These are phyloP conservation scores for Dysidea cf. avara DNA, from an alignment of 37 sponge, comb jelly and placozoan species.

Conservation along the genomic window DNA sequence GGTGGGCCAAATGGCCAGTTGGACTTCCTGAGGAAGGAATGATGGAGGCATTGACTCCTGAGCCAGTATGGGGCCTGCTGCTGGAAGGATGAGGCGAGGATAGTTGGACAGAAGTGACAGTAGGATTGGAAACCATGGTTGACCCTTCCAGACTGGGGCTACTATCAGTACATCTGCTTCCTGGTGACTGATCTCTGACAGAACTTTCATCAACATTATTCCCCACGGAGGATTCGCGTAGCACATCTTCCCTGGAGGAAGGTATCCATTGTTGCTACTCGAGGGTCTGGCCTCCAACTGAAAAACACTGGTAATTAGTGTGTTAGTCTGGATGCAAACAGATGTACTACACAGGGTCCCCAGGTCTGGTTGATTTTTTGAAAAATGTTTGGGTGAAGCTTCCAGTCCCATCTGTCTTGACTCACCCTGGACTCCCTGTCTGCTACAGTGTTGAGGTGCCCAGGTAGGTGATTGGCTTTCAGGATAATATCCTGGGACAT, in stretches of 20 bases:
- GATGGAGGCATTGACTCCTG: background rate
- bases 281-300: constrained; percentile 29
- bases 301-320: background rate
- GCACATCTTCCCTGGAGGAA: background rate
- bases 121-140: constrained; percentile 17
- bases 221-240: constrained; percentile 9
- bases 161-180: background rate
- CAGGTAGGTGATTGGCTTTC: constrained; percentile 10
- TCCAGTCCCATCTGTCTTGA: constrained; percentile 22
- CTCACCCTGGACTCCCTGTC: constrained; percentile 8
- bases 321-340: constrained; percentile 28
- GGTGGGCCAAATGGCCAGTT: constrained; percentile 21
- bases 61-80: background rate
- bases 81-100: constrained; percentile 6
- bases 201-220: background rate
- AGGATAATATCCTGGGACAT: background rate
- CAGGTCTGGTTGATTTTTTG: background rate
- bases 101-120: background rate
- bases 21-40: constrained; percentile 13
- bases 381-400: background rate
- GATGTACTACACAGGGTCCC: background rate
- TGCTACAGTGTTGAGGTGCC: constrained; percentile 5
- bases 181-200: background rate
- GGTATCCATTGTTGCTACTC: constrained; percentile 20
- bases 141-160: constrained; percentile 18